Evolutionary conservation across 2,888 invertebrate genomes (phyloP).

Genomic region (Clunio marinus): DNA sequence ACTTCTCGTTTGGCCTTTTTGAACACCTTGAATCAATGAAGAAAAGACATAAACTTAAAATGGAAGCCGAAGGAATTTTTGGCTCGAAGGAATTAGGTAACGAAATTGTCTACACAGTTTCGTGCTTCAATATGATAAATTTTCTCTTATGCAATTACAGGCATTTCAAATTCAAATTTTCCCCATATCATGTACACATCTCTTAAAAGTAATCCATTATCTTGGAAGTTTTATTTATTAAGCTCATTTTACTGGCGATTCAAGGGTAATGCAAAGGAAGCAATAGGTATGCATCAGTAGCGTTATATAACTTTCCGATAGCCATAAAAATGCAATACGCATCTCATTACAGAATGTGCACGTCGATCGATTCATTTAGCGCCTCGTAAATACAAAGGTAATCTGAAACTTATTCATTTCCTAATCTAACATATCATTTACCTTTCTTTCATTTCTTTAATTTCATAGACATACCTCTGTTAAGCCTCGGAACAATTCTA

Average conservation of each 20-base stretch:
- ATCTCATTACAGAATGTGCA: conserved; percentile 45
- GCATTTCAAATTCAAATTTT: conserved; percentile 28
- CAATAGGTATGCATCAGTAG: conserved; percentile 41
- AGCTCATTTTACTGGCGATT: conserved; percentile 50
- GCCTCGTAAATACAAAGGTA: conserved; percentile 43
- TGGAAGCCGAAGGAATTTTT: conserved; percentile 46
- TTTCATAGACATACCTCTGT: conserved; percentile 44
- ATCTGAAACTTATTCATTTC: neutral
- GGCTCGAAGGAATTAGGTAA: conserved; percentile 43
- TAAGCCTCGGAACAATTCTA: conserved; percentile 49
- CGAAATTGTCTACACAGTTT: neutral
- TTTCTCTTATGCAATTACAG: neutral
- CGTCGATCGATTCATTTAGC: conserved; percentile 47
- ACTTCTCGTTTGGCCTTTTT: conserved; percentile 30
- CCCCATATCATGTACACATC: conserved; percentile 43
- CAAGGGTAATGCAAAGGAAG: conserved; percentile 47
- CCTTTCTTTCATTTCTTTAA: neutral
- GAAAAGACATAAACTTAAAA: conserved; percentile 43
- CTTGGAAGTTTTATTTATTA: conserved; percentile 49
- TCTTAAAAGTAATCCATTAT: conserved; percentile 44
- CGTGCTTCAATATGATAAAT: neutral
- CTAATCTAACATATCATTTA: too few species aligned
- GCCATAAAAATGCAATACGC: neutral
- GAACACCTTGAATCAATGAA: conserved; percentile 41
- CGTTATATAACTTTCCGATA: neutral